These are phyloP conservation scores for Lophotriccus pileatus DNA, from an alignment of 2,797 vertebrate species.

Conservation along the genomic window DNA sequence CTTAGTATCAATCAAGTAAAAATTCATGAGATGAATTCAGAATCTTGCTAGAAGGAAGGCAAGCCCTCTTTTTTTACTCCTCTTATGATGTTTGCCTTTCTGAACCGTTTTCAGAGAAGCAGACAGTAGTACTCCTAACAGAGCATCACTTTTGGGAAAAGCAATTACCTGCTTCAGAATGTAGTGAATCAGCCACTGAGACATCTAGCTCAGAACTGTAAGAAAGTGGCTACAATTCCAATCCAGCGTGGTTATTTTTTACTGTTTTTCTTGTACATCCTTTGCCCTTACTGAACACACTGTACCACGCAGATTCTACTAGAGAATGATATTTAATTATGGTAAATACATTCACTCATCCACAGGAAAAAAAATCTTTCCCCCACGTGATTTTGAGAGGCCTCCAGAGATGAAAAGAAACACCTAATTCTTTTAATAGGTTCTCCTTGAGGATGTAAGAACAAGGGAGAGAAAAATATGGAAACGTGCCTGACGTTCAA, in stretches of 20 bases:
- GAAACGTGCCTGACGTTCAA: neutral
- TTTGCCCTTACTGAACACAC: neutral
- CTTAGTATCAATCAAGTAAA: neutral
- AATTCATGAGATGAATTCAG: neutral
- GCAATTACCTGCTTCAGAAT: neutral
- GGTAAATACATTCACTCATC: neutral
- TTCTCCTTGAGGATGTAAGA: neutral
- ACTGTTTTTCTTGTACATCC: neutral
- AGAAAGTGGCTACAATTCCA: neutral
- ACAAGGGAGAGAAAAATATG: neutral
- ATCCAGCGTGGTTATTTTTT: neutral
- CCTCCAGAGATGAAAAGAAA: neutral
- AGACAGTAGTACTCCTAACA: neutral
- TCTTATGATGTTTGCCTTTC: neutral
- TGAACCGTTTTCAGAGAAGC: neutral
- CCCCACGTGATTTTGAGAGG: neutral
- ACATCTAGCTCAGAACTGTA: neutral
- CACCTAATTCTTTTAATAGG: neutral
- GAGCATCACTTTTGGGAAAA: neutral
- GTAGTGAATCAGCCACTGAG: neutral
- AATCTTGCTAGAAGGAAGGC: neutral
- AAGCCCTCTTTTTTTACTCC: neutral
- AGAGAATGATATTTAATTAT: neutral
- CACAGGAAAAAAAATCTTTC: neutral
- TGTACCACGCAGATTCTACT: neutral